A percentile compares a stretch with the other conserved stretches of the same genome.
Evolutionary conservation across 2,888 invertebrate genomes (phyloP).

Genomic region (Ceramica pisi): DNA sequence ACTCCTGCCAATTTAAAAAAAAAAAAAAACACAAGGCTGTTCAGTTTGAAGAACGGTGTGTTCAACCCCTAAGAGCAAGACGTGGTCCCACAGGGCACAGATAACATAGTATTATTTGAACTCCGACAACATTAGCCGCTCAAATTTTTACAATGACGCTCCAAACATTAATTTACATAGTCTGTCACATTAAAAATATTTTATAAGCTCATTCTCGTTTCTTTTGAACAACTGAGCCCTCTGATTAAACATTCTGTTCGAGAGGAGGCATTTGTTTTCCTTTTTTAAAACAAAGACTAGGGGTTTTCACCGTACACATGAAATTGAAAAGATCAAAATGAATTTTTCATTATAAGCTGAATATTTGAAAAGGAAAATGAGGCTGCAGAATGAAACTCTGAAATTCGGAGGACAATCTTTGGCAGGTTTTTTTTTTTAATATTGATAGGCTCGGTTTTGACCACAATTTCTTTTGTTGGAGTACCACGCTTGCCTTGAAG

Average conservation of each 20-base stretch:
- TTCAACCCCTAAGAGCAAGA: neutral
- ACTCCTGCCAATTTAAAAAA: too few relatives aligned
- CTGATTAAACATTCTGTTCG: constrained; percentile 40
- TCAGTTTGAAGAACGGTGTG: neutral
- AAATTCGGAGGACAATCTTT: neutral
- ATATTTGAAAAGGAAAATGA: constrained; percentile 10
- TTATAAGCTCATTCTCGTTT: constrained; percentile 36
- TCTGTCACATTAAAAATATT: constrained; percentile 41
- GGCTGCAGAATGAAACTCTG: neutral
- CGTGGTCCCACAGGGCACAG: constrained; percentile 20
- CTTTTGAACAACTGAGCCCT: constrained; percentile 31
- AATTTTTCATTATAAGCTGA: constrained; percentile 1
- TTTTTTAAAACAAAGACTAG: constrained; percentile 28
- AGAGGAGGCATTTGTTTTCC: neutral
- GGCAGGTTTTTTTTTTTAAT: neutral
- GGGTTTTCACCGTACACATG: neutral
- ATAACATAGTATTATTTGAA: constrained; percentile 40
- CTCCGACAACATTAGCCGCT: constrained; percentile 15
- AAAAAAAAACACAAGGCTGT: too few relatives aligned
- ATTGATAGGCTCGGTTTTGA: too few relatives aligned
- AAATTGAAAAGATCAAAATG: constrained; percentile 20
- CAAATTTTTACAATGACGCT: constrained; percentile 31
- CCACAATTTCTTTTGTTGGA: too few relatives aligned
- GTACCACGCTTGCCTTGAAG: too few relatives aligned
- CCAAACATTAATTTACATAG: constrained; percentile 36